Evolutionary conservation across 2,888 invertebrate species (phyloP).

Genomic region (Acanthosepion lycidas): DNA sequence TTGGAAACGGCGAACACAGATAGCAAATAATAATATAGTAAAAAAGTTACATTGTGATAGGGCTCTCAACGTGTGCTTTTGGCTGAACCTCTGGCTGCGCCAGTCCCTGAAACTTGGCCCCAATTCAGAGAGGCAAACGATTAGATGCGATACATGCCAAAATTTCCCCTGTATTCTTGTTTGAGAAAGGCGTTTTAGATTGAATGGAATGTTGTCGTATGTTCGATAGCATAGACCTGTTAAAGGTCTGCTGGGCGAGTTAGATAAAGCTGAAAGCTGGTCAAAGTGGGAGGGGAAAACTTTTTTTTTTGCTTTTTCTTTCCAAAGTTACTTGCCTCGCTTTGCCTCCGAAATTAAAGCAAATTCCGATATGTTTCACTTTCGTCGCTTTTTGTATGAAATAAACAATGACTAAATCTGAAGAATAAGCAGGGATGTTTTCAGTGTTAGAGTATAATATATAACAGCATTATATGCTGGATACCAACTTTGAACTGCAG

Average conservation of each 20-base stretch:
- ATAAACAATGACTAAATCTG: too few species aligned
- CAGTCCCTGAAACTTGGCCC: conserved; percentile 11
- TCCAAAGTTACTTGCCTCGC: too few species aligned
- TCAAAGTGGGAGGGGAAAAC: neutral
- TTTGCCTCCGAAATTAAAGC: too few species aligned
- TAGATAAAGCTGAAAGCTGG: neutral
- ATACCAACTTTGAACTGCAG: too few species aligned
- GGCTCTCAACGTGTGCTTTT: conserved; percentile 33
- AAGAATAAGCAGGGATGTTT: too few species aligned
- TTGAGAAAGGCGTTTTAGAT: neutral
- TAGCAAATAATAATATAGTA: conserved; percentile 7
- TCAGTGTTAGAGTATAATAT: too few species aligned
- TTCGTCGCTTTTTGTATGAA: too few species aligned
- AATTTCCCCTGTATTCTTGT: neutral
- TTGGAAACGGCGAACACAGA: conserved; percentile 13
- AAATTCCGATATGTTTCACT: too few species aligned
- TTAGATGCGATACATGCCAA: conserved; percentile 20
- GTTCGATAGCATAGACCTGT: neutral
- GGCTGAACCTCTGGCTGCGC: neutral
- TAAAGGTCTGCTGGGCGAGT: neutral
- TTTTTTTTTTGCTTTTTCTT: neutral
- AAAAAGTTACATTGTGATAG: neutral
- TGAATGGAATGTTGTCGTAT: neutral
- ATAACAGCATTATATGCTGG: too few species aligned
- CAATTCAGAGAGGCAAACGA: conserved; percentile 33